phyloP scores from a whole-genome alignment of 2,113 vertebrate species.

The Calonectris borealis region DNA sequence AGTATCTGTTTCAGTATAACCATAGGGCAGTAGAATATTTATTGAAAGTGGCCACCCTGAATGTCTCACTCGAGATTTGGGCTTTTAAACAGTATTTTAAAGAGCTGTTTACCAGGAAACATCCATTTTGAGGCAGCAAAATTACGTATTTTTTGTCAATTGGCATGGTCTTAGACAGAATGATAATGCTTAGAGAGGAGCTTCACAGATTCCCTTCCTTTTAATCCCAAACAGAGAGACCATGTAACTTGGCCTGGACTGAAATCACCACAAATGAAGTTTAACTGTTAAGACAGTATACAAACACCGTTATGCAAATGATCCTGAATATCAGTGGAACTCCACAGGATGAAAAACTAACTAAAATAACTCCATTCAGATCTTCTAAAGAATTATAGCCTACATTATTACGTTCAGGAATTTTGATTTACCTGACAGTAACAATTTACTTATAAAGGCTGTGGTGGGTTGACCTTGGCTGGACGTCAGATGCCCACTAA shows the following conservation, averaged over 20 bases:
- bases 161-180: not conserved
- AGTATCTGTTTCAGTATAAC: not conserved
- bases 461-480: no score
- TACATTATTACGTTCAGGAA: not conserved
- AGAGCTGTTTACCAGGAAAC: not conserved
- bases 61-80: not conserved
- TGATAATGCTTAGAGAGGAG: not conserved
- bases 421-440: rapidly evolving
- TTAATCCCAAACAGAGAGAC: not conserved
- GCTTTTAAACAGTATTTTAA: not conserved
- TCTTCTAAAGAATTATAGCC: not conserved
- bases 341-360: not conserved
- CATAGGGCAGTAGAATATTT: not conserved
- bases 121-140: not conserved
- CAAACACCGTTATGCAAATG: not conserved
- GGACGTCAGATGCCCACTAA: no score
- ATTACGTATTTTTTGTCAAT: not conserved
- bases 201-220: not conserved
- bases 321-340: not conserved
- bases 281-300: not conserved
- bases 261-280: not conserved
- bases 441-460: not conserved
- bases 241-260: not conserved
- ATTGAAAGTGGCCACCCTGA: not conserved
- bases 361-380: not conserved